Base-by-base conservation (phyloP, 2,888 invertebrate genomes). In the Sinelater perroti region DNA sequence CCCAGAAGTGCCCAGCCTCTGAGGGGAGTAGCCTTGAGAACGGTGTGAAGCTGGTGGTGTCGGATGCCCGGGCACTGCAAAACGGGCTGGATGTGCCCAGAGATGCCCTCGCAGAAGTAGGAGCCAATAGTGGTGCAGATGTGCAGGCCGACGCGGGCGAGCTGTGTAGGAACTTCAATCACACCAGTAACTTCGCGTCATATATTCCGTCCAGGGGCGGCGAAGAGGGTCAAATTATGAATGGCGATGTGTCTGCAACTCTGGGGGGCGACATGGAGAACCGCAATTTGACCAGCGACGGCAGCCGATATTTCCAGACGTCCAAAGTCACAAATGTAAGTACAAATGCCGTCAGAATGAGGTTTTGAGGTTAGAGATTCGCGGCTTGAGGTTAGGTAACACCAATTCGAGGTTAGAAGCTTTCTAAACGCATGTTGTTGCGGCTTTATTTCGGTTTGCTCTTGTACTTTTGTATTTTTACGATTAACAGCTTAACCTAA, bases 151-250 rank as follows among this genome's bases (percentile, higher is more conserved):
- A 50, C 21, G 8, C 24, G n/a, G 28, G 16, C 14, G 59, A 54
- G 7, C 30, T 49, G 30, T 54, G 20, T 20, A 53, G 36, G 38
- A 53, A 45, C 49, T 50, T 46, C 10, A 82, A 81, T 70, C 83
- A 83, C 45, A 82, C 84, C 3, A 84, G 83, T 64, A 83, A 85
- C 73, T 84, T 84, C 71, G 84, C 85, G 54, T 85, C 85, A 50
- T 85, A 84, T 71, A 85, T 85, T 68, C 83, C 84, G 69, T 65
- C 67, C 20, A 75, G 71, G 60, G 49, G 52, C 13, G 21, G 13
- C 13, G 54, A 55, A 21, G 44, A 28, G 10, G n/a, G 5, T 8
- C 18, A 38, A 24, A 52, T 40, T 14, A 50, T 28, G n/a, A 40
- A 38, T 17, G 35, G 33, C 16, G 52, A 45, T 33, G 28, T 31